Evolutionary conservation across 2,113 vertebrate genomes (phyloP).

Genomic region (Hemicordylus capensis): DNA sequence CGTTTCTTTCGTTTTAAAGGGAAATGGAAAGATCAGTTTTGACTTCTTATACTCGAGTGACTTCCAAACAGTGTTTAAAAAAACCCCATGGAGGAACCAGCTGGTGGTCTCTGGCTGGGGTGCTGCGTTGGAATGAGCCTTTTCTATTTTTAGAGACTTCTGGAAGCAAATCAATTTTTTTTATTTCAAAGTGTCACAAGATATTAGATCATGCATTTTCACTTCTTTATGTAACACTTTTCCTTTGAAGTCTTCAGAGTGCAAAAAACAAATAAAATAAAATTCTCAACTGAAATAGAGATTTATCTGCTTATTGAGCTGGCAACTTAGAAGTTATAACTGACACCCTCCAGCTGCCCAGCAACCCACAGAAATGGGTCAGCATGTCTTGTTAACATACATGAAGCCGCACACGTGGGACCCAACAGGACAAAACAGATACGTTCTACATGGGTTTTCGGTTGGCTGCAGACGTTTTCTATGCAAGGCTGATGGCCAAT

Average conservation of each 20-base stretch:
- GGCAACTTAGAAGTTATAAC: not conserved
- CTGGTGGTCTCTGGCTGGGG: not conserved
- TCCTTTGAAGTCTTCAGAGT: not conserved
- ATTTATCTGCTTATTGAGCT: not conserved
- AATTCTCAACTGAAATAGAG: not conserved
- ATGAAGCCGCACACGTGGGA: not conserved
- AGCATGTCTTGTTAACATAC: not conserved
- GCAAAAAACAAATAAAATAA: not conserved
- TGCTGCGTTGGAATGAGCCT: rapidly evolving
- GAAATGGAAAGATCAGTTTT: not conserved
- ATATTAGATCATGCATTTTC: not conserved
- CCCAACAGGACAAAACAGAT: not conserved
- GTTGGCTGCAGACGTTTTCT: not conserved
- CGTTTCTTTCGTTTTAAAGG: not conserved
- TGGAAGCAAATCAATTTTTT: not conserved
- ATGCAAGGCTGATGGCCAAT: slow-evolving; percentile 17
- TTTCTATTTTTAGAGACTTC: rapidly evolving
- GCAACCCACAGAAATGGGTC: not conserved
- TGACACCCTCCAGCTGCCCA: not conserved
- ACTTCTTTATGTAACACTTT: not conserved
- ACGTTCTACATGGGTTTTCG: not conserved
- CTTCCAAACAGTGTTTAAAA: not conserved
- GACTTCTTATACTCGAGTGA: not conserved
- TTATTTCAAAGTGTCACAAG: not conserved
- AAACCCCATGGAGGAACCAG: not conserved